Conservation (phyloP, 2,888 invertebrate species). For the Argyresthia goedartella region DNA sequence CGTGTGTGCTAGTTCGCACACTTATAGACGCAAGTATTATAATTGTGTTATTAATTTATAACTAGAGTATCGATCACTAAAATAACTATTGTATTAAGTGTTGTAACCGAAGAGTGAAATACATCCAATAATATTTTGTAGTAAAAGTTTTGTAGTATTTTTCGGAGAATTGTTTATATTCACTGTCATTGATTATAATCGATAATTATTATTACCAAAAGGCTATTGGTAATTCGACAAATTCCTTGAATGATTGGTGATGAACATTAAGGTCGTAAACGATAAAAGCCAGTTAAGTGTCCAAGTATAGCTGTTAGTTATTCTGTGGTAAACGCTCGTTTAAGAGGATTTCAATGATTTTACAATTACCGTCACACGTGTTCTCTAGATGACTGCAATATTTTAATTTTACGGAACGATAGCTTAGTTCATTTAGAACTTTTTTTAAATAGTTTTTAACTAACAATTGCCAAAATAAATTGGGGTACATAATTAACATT, state of each 20-base stretch:
- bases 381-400: neutral
- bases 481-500: too few relatives aligned
- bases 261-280: too few relatives aligned
- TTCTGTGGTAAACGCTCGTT: too few relatives aligned
- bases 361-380: neutral
- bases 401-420: neutral
- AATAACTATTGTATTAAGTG: neutral
- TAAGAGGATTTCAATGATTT: too few relatives aligned
- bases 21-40: constrained; percentile 43
- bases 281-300: too few relatives aligned
- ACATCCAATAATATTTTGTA: neutral
- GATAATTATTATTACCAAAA: neutral
- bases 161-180: neutral
- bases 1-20: neutral
- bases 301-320: too few relatives aligned
- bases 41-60: constrained; percentile 60
- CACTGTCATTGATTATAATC: neutral
- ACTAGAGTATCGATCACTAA: constrained; percentile 32
- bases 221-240: neutral
- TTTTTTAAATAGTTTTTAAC: neutral
- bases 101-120: constrained; percentile 3
- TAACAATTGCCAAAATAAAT: too few relatives aligned
- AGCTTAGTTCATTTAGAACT: neutral
- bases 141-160: neutral
- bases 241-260: too few relatives aligned